phyloP scores from a whole-genome alignment of 2,797 vertebrate genomes.

The Ctenopoma multispine region DNA sequence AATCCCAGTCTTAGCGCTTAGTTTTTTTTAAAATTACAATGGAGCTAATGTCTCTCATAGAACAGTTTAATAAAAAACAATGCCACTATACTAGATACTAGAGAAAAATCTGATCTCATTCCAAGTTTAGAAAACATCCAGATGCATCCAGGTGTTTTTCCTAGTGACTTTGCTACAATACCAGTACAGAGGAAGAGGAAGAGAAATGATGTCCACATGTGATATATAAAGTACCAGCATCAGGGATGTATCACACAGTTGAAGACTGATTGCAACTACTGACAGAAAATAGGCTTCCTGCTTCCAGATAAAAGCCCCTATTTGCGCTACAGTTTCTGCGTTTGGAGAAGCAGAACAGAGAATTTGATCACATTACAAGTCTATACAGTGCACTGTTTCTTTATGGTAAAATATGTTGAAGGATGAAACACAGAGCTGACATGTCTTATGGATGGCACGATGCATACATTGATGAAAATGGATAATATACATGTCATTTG shows the following conservation, averaged over 20 bases:
- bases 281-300: constrained; percentile 23
- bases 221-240: constrained; percentile 42
- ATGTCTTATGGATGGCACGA: constrained; percentile 34
- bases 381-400: constrained; percentile 29
- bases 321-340: constrained; percentile 16
- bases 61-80: too few relatives aligned
- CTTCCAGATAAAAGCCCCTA: constrained; percentile 21
- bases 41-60: background rate
- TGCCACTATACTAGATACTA: too few relatives aligned
- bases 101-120: too few relatives aligned
- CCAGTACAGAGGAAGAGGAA: constrained; percentile 1
- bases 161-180: background rate
- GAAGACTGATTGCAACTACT: constrained; percentile 12
- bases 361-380: constrained; percentile 41
- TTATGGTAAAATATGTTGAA: constrained; percentile 28
- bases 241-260: constrained; percentile 36
- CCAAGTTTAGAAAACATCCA: background rate
- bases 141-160: background rate
- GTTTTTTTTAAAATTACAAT: background rate
- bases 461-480: constrained; percentile 76
- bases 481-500: constrained; percentile 59
- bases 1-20: background rate
- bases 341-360: constrained; percentile 35
- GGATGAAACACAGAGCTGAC: constrained; percentile 39
- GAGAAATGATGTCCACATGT: constrained; percentile 41